Conservation (phyloP, 2,113 vertebrate species). For the Petroica traversi region DNA sequence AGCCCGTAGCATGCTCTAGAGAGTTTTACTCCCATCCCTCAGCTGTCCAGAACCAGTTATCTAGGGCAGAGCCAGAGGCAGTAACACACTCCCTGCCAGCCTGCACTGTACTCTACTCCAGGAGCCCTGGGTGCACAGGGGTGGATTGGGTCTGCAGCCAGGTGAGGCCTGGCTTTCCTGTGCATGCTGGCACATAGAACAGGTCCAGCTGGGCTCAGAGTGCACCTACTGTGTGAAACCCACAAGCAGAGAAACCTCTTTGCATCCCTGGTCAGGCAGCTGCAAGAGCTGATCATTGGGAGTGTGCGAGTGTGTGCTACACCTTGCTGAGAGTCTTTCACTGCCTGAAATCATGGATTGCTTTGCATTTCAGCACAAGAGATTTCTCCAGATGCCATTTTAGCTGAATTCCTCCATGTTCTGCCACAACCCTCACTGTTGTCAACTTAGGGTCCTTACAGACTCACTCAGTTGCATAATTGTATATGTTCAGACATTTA, state of each 20-base stretch:
- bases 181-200: fast-evolving
- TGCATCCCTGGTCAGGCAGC: not conserved
- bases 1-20: not conserved
- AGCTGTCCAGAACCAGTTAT: not conserved
- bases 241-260: not conserved
- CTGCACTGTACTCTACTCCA: fast-evolving
- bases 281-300: not conserved
- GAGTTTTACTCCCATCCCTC: not conserved
- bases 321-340: not conserved
- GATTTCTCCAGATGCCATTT: not conserved
- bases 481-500: not conserved
- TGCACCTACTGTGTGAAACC: not conserved
- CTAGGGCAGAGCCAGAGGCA: not conserved
- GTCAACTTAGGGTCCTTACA: not conserved
- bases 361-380: not conserved
- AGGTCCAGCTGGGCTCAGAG: not conserved
- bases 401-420: not conserved
- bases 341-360: not conserved
- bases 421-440: not conserved
- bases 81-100: not conserved
- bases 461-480: not conserved
- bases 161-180: not conserved
- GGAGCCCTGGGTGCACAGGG: fast-evolving
- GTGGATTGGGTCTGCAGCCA: fast-evolving
- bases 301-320: not conserved